phyloP scores from a whole-genome alignment of 2,797 vertebrate genomes.

The Discoglossus pictus region DNA sequence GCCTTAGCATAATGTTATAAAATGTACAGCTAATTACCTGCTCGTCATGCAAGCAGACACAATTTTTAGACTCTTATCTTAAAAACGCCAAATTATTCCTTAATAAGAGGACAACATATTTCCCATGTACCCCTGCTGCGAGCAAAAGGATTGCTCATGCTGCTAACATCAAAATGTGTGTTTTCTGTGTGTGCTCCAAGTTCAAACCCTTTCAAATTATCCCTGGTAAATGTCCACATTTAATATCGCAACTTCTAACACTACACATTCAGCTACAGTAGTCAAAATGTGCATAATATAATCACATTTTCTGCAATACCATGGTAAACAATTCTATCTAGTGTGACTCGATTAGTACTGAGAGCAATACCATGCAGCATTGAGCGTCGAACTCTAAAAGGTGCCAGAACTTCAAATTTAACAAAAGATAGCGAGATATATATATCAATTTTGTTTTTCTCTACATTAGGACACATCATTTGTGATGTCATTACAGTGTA shows the following conservation, averaged over 20 bases:
- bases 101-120: conserved; percentile 20
- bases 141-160: conserved; percentile 18
- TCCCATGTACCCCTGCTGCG: conserved; percentile 10
- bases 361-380: neutral
- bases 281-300: neutral
- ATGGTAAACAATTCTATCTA: neutral
- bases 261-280: neutral
- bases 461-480: neutral
- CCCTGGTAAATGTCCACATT: conserved; percentile 15
- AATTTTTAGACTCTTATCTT: conserved; percentile 8
- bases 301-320: neutral
- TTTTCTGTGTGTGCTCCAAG: conserved; percentile 3
- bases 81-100: conserved; percentile 14
- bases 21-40: conserved; percentile 21
- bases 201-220: conserved; percentile 13
- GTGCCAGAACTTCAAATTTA: conserved; percentile 5
- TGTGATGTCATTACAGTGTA: conserved; percentile 27
- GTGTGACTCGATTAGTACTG: neutral
- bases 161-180: conserved; percentile 11
- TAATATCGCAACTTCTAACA: neutral
- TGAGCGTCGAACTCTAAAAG: neutral
- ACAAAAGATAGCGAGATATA: no score
- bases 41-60: conserved; percentile 10
- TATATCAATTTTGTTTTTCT: no score
- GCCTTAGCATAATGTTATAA: conserved; percentile 1